Evolutionary conservation across 2,113 vertebrate genomes (phyloP).

Genomic region (Semnornis frantzii): DNA sequence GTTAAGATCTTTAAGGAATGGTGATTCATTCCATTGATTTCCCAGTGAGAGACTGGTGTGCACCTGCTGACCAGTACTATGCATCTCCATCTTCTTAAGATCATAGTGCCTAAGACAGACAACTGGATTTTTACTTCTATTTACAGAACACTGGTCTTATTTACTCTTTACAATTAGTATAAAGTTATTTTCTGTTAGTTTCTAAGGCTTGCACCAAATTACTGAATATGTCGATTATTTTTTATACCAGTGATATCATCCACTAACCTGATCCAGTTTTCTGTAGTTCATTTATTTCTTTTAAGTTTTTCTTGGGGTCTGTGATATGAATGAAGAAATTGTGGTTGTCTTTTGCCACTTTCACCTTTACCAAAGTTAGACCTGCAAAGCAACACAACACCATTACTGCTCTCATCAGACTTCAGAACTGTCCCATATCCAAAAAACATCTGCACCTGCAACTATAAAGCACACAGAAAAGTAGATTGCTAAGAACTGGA

Average conservation of each 20-base stretch:
- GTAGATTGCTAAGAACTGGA: neutral
- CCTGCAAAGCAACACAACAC: conserved; percentile 70
- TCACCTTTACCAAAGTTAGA: conserved; percentile 81
- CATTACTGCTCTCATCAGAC: neutral
- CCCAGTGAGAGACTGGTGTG: neutral
- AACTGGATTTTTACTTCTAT: neutral
- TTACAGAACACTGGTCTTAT: neutral
- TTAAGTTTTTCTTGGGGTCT: conserved; percentile 63
- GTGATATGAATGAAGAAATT: conserved; percentile 85
- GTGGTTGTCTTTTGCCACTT: conserved; percentile 88
- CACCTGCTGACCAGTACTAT: neutral
- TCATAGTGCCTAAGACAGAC: neutral
- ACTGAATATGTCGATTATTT: neutral
- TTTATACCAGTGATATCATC: neutral
- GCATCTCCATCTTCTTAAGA: neutral
- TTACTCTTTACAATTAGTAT: neutral
- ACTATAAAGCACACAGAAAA: neutral
- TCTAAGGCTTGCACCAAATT: neutral
- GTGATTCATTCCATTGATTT: neutral
- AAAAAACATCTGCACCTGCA: neutral
- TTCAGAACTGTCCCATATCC: neutral
- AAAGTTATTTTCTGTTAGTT: neutral
- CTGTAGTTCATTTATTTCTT: conserved; percentile 25
- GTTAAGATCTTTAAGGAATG: neutral
- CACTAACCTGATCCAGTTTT: conserved; percentile 32